Base-by-base conservation (phyloP, 2,113 vertebrate species). In the Morone chrysops region DNA sequence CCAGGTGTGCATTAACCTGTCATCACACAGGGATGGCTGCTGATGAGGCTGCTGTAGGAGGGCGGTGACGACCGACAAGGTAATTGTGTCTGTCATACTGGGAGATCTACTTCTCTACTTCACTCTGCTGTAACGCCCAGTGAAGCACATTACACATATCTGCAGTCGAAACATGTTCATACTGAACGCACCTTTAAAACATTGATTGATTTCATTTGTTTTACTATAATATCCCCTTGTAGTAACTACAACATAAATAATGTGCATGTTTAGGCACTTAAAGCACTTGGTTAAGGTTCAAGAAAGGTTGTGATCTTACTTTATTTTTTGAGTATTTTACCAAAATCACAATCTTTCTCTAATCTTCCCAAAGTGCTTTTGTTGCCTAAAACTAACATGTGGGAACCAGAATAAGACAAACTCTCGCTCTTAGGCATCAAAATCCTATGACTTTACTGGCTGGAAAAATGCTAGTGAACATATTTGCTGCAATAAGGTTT, bases 41-140 rank as follows among this genome's bases (percentile, higher is more conserved):
- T 63, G 73, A 89, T 90, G 78, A 85, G 1, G 62, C 70, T 41
- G 63, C 16, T 38, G 70, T 13, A 41, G 75, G 74, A 82, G 78
- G 72, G 70, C 71, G 14, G 67, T 81, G 88, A 89, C 0, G 75
- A 90, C 20, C 0, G 80, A 91, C 73, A 65, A 71, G 63, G 60
- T 88, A 70, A 90, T 90, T 66, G 36, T 63, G 73, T 82, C 86
- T 85, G 80, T 86, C 83, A 84, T 81, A 63, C 54, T 22, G 56
- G 17, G 45, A 69, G 56, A 66, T 63, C 17, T 13, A 0, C 41
- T 17, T 4, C 45, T 31, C 31, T 31, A 31, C 45, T 47, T 47
- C 45, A 13, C 17, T 80, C 47, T 73, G n/a, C 5, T 1, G 61
- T 51, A n/a, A 83, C 61, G 18, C 36, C 25, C 18, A 38, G 38